A percentile compares a stretch with the other conserved stretches of the same genome.
Conservation (phyloP, 2,888 invertebrate genomes). For the Sialis lutaria region DNA sequence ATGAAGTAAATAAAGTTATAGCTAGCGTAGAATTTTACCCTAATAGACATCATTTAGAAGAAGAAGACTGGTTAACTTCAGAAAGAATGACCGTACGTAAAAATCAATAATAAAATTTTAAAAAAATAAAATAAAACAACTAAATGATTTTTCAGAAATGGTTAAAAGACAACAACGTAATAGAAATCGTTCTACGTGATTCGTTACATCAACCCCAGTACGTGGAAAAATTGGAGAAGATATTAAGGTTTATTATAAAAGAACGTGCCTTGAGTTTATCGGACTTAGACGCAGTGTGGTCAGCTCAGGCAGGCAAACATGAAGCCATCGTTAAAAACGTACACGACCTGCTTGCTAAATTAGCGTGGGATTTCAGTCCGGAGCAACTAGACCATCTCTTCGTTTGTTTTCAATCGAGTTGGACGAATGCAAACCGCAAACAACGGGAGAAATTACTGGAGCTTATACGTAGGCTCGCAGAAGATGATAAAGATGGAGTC, state of each 20-base stretch:
- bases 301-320: constrained; percentile 92
- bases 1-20: constrained; percentile 94
- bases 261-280: constrained; percentile 74
- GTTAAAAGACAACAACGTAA: constrained; percentile 89
- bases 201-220: constrained; percentile 96
- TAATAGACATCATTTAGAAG: constrained; percentile 54
- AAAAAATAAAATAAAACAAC: not conserved
- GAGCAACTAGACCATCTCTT: constrained; percentile 94
- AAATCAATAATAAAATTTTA: not conserved
- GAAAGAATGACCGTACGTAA: constrained; percentile 78
- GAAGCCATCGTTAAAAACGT: constrained; percentile 97
- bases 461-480: constrained; percentile 83
- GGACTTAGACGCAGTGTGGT: constrained; percentile 93
- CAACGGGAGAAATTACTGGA: constrained; percentile 91
- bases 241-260: constrained; percentile 91
- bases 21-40: constrained; percentile 82
- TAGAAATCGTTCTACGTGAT: constrained; percentile 88
- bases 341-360: constrained; percentile 86
- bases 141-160: constrained; percentile 45
- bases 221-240: constrained; percentile 94
- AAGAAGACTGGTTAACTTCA: constrained; percentile 84
- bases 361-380: constrained; percentile 96
- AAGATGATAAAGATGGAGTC: constrained; percentile 96
- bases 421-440: constrained; percentile 90
- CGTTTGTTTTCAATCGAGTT: constrained; percentile 85